These are phyloP conservation scores for Listronotus oregonensis DNA, from an alignment of 1,140 invertebrate species.

Conservation along the genomic window DNA sequence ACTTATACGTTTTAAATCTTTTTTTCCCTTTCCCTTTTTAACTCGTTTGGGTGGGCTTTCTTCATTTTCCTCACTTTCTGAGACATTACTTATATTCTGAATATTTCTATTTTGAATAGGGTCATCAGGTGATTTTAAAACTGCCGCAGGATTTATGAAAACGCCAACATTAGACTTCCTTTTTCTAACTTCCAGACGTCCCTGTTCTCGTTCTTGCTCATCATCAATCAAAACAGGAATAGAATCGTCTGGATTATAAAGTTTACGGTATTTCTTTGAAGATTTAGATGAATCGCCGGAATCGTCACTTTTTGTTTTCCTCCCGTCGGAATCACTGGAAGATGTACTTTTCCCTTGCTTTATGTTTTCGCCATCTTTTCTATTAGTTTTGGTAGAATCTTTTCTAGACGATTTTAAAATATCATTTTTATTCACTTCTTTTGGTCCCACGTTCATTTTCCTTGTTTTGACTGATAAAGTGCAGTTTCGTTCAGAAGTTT, in stretches of 20 bases:
- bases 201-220: conserved; percentile 33
- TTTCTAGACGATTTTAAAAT: no score
- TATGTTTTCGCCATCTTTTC: no score
- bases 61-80: background rate
- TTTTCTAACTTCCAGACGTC: conserved; percentile 15
- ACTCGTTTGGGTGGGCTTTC: conserved; percentile 11
- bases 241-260: conserved; percentile 33
- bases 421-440: no score
- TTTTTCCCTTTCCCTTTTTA: background rate
- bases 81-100: background rate
- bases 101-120: background rate
- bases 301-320: no score
- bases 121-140: conserved; percentile 2
- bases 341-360: no score
- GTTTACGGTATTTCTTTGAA: conserved; percentile 23
- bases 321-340: no score
- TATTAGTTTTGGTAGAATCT: no score
- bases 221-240: conserved; percentile 18
- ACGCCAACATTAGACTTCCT: conserved; percentile 16
- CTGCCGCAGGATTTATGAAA: conserved; percentile 13
- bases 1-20: conserved; percentile 4
- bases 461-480: no score
- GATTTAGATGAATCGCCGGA: background rate
- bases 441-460: no score
- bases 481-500: no score